These are phyloP conservation scores for Sigmodon hispidus DNA, from an alignment of 2,113 vertebrate genomes.

Conservation along the genomic window DNA sequence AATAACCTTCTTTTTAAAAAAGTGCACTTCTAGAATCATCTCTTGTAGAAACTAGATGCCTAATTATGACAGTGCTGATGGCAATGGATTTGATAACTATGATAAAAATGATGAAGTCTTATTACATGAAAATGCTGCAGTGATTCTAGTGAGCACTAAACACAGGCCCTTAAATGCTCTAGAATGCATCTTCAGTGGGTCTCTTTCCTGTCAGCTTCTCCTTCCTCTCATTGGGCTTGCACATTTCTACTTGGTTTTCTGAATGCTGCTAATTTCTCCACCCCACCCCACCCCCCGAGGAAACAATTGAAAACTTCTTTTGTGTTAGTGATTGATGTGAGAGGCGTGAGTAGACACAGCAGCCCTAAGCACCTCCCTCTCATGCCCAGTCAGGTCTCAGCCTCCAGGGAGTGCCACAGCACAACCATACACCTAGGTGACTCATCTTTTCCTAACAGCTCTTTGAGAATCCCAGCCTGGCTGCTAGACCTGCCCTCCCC, in stretches of 20 bases:
- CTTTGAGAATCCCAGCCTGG: not conserved
- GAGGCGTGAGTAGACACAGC: not conserved
- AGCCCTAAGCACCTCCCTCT: not conserved
- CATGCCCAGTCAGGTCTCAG: not conserved
- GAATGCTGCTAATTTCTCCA: not conserved
- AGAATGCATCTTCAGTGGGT: too few relatives aligned
- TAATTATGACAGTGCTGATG: not conserved
- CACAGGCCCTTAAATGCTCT: not conserved
- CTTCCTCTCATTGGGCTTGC: not conserved
- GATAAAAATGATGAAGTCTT: not conserved
- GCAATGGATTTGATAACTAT: not conserved
- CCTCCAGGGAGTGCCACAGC: not conserved
- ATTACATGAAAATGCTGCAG: not conserved
- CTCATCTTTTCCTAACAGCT: not conserved
- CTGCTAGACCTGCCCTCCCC: not conserved
- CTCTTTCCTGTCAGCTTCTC: not conserved
- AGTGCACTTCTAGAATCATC: not conserved
- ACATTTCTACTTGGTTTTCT: not conserved
- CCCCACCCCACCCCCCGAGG: too few relatives aligned
- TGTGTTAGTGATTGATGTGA: not conserved
- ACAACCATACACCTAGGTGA: not conserved
- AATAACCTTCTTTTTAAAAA: not conserved
- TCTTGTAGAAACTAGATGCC: not conserved
- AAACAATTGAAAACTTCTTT: not conserved
- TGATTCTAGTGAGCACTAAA: not conserved